Evolutionary conservation across 2,113 vertebrate genomes (phyloP).

Genomic region (Rhea americana): DNA sequence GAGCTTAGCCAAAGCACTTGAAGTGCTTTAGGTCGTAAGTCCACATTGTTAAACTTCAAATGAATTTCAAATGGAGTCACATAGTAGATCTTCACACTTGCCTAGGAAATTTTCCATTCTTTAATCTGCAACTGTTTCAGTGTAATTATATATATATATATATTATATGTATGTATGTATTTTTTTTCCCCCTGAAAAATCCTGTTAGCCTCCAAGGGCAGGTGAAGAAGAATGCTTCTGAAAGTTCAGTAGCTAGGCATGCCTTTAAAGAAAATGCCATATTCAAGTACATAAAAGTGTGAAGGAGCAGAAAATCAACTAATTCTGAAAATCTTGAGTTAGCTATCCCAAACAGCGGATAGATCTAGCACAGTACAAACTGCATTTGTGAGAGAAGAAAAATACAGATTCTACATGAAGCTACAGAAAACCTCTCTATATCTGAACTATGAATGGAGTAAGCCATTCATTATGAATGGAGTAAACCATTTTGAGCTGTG

Average conservation of each 20-base stretch:
- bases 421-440: background rate
- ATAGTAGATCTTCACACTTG: background rate
- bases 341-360: background rate
- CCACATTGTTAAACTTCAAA: background rate
- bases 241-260: background rate
- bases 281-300: background rate
- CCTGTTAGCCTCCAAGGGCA: background rate
- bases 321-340: background rate
- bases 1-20: conserved; percentile 41
- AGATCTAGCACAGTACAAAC: background rate
- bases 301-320: background rate
- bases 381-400: background rate
- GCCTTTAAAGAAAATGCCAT: background rate
- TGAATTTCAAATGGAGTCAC: background rate
- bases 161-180: no score
- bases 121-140: conserved; percentile 3
- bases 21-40: background rate
- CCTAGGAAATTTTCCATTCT: conserved; percentile 1
- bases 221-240: background rate
- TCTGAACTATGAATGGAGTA: background rate
- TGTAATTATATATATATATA: background rate
- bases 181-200: background rate
- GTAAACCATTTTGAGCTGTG: background rate
- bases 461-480: background rate
- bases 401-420: background rate